Conservation (phyloP, 2,888 invertebrate species). For the Barypeithes pellucidus region DNA sequence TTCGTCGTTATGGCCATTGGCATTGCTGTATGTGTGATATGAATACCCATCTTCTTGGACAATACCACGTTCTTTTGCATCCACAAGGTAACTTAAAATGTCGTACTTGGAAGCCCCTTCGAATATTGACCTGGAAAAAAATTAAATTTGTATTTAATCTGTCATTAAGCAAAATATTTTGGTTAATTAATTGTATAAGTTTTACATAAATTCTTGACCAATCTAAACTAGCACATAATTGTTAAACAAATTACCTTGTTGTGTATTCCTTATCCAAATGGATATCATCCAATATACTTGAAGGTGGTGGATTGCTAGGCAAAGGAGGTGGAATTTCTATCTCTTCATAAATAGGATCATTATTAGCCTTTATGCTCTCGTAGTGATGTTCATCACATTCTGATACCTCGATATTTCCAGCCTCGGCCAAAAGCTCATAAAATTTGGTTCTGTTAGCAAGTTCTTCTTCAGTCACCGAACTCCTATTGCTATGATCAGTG, state of each 20-base stretch:
- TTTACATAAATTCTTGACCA: too few relatives aligned
- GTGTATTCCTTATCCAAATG: constrained; percentile 82
- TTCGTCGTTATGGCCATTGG: constrained; percentile 68
- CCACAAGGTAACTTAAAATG: constrained; percentile 90
- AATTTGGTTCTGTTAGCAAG: constrained; percentile 79
- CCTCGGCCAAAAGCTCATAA: constrained; percentile 82
- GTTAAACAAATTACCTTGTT: constrained; percentile 69
- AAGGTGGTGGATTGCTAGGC: constrained; percentile 85
- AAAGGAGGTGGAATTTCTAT: constrained; percentile 86
- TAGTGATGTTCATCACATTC: constrained; percentile 81
- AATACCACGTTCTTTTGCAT: constrained; percentile 85
- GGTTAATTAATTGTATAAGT: too few relatives aligned
- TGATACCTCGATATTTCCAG: constrained; percentile 79
- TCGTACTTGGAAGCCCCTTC: constrained; percentile 91
- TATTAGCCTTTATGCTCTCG: constrained; percentile 81
- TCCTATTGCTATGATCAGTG: constrained; percentile 74
- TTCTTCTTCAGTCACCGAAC: constrained; percentile 76
- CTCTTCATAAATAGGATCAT: constrained; percentile 86
- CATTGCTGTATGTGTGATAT: constrained; percentile 69
- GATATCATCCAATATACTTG: constrained; percentile 75
- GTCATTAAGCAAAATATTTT: too few relatives aligned
- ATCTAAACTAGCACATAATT: too few relatives aligned
- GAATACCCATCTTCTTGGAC: constrained; percentile 82
- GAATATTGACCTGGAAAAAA: constrained; percentile 76
- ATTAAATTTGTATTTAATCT: not conserved